A percentile compares a stretch with the other conserved stretches of the same genome.
Conservation (phyloP, 2,113 vertebrate genomes). For the Papio anubis region DNA sequence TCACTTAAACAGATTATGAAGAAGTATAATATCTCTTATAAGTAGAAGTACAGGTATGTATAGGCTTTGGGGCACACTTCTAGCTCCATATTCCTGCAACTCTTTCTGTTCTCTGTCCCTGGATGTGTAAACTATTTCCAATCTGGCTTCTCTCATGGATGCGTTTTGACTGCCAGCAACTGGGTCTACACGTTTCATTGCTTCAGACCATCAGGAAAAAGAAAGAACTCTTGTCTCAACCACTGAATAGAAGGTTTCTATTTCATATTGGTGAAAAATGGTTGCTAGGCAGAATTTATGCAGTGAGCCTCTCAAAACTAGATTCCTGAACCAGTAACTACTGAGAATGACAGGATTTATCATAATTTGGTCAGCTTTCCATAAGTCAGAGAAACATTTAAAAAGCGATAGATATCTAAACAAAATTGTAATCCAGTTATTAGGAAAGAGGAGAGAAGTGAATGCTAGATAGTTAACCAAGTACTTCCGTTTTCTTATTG, state of each 20-base stretch:
- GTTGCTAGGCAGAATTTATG: slow-evolving; percentile 7
- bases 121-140: not conserved
- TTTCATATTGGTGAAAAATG: not conserved
- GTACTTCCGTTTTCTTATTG: not conserved
- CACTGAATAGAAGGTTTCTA: not conserved
- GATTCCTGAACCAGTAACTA: not conserved
- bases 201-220: not conserved
- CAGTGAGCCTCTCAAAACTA: not conserved
- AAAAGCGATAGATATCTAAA: not conserved
- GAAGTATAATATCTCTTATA: not conserved
- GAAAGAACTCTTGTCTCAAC: not conserved
- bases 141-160: not conserved
- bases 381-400: not conserved
- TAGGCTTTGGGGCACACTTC: not conserved
- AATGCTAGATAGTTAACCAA: not conserved
- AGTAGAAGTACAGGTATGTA: not conserved
- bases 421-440: not conserved
- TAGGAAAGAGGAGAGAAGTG: not conserved
- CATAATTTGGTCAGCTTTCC: not conserved
- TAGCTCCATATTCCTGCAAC: not conserved
- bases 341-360: not conserved
- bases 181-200: not conserved
- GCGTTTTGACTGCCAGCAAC: not conserved
- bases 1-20: not conserved
- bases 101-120: not conserved